phyloP scores from a whole-genome alignment of 2,888 invertebrate genomes.

The Cepaea hortensis region DNA sequence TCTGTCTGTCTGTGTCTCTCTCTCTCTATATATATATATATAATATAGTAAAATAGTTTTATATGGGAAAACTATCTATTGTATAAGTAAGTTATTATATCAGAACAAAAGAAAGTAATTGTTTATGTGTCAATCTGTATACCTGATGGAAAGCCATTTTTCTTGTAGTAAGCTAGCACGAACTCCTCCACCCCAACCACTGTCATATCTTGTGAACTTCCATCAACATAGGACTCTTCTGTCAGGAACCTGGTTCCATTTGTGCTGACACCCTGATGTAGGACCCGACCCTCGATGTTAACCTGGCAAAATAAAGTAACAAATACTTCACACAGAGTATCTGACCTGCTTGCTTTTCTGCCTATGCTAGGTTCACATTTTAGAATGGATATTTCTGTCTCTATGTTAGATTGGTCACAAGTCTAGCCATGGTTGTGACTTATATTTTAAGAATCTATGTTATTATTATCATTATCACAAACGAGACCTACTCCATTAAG shows the following conservation, averaged over 20 bases:
- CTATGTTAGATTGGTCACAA: no score
- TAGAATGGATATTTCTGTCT: no score
- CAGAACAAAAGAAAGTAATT: background rate
- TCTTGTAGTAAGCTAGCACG: conserved; percentile 79
- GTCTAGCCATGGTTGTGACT: no score
- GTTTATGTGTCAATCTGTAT: background rate
- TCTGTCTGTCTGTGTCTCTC: no score
- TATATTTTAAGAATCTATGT: no score
- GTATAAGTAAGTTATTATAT: no score
- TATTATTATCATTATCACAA: no score
- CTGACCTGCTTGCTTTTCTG: background rate
- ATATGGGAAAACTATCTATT: no score
- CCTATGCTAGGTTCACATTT: no score
- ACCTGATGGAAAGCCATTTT: conserved; percentile 78
- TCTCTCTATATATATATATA: no score
- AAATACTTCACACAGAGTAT: background rate
- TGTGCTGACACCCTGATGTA: conserved; percentile 69
- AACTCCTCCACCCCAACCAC: conserved; percentile 80
- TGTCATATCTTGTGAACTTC: conserved; percentile 71
- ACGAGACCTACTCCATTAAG: no score
- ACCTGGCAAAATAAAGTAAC: conserved; percentile 52
- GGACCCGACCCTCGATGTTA: conserved; percentile 66
- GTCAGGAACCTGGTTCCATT: conserved; percentile 72
- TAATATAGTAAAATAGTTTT: no score
- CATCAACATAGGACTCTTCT: conserved; percentile 63